A percentile compares a stretch with the other conserved stretches of the same genome.
These are phyloP conservation scores for Cyprinodon diabolis DNA, from an alignment of 2,797 vertebrate genomes.

Conservation along the genomic window DNA sequence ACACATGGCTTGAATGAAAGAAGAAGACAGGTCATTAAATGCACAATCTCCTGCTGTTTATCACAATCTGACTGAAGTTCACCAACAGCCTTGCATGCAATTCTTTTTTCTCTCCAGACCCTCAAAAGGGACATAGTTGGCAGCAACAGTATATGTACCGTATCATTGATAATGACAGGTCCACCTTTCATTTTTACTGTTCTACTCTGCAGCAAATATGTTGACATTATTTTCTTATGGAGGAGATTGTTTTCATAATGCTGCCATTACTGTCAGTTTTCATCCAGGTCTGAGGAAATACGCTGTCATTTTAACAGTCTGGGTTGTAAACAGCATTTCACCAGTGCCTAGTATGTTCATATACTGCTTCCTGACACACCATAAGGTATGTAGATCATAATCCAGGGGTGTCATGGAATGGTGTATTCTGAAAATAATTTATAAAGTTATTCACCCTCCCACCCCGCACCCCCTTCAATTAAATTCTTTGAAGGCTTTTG, in stretches of 20 bases:
- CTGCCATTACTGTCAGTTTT: slow-evolving; percentile 46
- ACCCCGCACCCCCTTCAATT: too few relatives aligned
- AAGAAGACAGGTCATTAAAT: slow-evolving; percentile 37
- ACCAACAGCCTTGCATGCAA: slow-evolving; percentile 8
- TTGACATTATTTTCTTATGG: slow-evolving; percentile 36
- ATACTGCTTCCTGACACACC: not conserved
- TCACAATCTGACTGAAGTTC: slow-evolving; percentile 31
- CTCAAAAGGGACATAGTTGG: slow-evolving; percentile 40
- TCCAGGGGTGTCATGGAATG: not conserved
- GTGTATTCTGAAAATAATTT: not conserved
- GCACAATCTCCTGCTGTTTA: slow-evolving; percentile 42
- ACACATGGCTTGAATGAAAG: slow-evolving; percentile 30
- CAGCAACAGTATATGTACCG: slow-evolving; percentile 54
- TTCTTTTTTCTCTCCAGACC: slow-evolving; percentile 13
- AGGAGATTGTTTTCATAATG: slow-evolving; percentile 47
- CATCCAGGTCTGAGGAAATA: slow-evolving; percentile 25
- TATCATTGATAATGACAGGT: slow-evolving; percentile 61
- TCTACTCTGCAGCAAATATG: slow-evolving; percentile 29
- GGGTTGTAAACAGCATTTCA: slow-evolving; percentile 21
- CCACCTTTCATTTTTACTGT: slow-evolving; percentile 59
- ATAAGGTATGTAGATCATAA: not conserved
- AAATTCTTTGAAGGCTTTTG: too few relatives aligned
- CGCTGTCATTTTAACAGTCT: slow-evolving; percentile 17
- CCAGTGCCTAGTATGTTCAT: not conserved
- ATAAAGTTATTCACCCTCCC: too few relatives aligned